Percentiles rank a stretch among this genome's conserved stretches.
Evolutionary conservation across 1,140 invertebrate genomes (phyloP).

Genomic region (Thaumetopoea pityocampa): DNA sequence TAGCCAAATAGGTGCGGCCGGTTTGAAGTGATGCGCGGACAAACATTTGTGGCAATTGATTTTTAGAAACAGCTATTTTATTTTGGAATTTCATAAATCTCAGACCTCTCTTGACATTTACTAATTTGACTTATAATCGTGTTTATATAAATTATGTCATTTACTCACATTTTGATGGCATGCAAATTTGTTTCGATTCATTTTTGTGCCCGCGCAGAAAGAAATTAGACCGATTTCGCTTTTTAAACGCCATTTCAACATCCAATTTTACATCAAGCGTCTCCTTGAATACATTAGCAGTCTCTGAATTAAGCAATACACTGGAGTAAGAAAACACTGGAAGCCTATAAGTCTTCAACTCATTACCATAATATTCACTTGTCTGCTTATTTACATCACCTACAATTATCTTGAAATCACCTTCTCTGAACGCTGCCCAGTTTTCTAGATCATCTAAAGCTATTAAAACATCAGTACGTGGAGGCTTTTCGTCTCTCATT

Average conservation of each 20-base stretch:
- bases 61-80: too few relatives aligned
- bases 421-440: slow-evolving; percentile 34
- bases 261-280: slow-evolving; percentile 19
- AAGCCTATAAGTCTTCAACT: slow-evolving; percentile 14
- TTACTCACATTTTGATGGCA: slow-evolving; percentile 28
- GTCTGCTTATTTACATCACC: slow-evolving; percentile 21
- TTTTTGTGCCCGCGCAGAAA: neutral
- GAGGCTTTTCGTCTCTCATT: slow-evolving; percentile 70
- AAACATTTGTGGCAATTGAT: too few relatives aligned
- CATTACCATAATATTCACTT: slow-evolving; percentile 27
- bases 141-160: neutral
- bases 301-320: slow-evolving; percentile 22
- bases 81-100: too few relatives aligned
- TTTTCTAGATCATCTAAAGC: slow-evolving; percentile 30
- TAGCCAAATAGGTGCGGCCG: too few relatives aligned
- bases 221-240: slow-evolving; percentile 20
- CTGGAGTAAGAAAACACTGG: slow-evolving; percentile 22
- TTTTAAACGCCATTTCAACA: slow-evolving; percentile 16
- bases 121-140: too few relatives aligned
- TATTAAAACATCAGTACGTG: slow-evolving; percentile 77
- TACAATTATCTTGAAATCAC: slow-evolving; percentile 38
- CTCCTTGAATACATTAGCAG: slow-evolving; percentile 27
- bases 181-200: slow-evolving; percentile 15
- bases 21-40: too few relatives aligned
- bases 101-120: too few relatives aligned